phyloP scores from a whole-genome alignment of 2,888 invertebrate species.

The Himalopsyche kuldschensis region DNA sequence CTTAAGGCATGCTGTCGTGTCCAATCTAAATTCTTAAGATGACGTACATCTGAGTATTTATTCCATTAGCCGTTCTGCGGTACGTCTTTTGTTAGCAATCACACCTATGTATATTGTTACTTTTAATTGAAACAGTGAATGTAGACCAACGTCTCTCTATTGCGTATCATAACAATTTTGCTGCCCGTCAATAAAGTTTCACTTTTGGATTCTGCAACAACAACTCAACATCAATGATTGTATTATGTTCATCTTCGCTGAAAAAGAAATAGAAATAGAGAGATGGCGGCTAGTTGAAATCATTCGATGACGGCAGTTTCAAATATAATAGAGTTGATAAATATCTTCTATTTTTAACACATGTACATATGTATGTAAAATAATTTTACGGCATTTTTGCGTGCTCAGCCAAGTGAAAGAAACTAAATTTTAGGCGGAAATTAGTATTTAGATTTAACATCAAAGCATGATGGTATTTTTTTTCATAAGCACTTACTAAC shows the following conservation, averaged over 20 bases:
- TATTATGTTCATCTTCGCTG: not conserved
- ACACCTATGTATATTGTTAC: no score
- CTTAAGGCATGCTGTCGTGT: no score
- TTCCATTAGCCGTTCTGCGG: no score
- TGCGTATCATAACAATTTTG: no score
- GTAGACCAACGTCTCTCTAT: no score
- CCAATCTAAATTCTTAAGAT: no score
- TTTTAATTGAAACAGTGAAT: no score
- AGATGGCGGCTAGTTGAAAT: not conserved
- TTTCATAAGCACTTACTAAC: no score
- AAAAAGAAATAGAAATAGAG: not conserved
- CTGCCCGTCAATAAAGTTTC: not conserved
- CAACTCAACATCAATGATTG: not conserved
- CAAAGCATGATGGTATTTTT: no score
- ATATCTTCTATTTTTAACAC: not conserved
- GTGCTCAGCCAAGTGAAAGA: not conserved
- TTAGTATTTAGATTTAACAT: not conserved
- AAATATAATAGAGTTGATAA: not conserved
- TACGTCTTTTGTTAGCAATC: no score
- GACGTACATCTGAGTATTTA: no score
- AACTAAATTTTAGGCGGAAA: not conserved
- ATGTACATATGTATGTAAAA: not conserved
- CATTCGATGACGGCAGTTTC: not conserved
- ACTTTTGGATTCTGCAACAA: not conserved
- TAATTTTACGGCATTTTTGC: not conserved